Evolutionary conservation across 92 coral and sea anemone genomes (phyloP), one percentile per base, ranked within the genome.

Genomic region (Porites rus): DNA sequence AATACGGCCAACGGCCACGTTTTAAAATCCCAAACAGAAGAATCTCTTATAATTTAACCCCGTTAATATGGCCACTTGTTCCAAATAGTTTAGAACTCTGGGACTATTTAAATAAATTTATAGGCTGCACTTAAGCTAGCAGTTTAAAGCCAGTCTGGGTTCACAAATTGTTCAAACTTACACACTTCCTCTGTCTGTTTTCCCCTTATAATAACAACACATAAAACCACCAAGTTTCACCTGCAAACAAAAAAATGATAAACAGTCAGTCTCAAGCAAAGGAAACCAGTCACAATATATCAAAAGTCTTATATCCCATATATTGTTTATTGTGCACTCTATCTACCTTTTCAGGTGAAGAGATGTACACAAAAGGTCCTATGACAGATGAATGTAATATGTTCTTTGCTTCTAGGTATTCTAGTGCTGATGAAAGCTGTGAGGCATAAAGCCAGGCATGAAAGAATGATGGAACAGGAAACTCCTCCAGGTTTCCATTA

Each of bases 371-470:
- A 83, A 83, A 83, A 50, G 87, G 74, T 52, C 63, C 80, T 7
- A 64, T 20, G 5, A 83, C 74, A 19, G 87, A 74, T 18, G 87
- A 61, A 51, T 83, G 87, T 1, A 83, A 31, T 8, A 83, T 63
- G 28, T 74, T 1, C 22, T 52, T 83, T 13, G 72, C 10, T 17
- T 83, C 80, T 17, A 83, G 63, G 65, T 83, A 74, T 14, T 83
- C 80, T 64, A 83, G 80, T 1, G 80, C 87, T 38, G 80, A 83
- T 16, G 87, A 83, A 50, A 83, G 87, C 87, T 83, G 87, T 51
- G 79, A 83, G 16, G 87, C 79, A 83, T 61, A 83, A 28, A 83
- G 87, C 87, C 87, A 83, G 12, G 87, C 87, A 62, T 83, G 87
- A 46, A 63, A 83, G 25, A 83, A 74, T 6, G 87, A 83, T 19